phyloP scores from a whole-genome alignment of 2,888 invertebrate genomes.

The Ochlodes sylvanus region DNA sequence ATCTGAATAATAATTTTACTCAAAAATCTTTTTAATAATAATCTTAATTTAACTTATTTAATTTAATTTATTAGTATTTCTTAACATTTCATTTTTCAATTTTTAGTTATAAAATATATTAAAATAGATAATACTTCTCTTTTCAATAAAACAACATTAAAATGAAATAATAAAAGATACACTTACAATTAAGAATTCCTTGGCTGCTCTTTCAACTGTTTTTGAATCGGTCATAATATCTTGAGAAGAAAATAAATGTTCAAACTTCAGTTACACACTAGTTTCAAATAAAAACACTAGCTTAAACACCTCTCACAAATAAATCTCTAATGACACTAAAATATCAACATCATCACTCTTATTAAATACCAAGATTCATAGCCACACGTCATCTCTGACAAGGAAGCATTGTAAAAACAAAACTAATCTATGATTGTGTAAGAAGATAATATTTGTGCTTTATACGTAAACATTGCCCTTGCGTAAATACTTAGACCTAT shows the following conservation, averaged over 20 bases:
- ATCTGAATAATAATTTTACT: too few species aligned
- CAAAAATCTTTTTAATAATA: too few species aligned
- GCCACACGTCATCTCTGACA: constrained; percentile 17
- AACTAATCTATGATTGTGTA: not conserved
- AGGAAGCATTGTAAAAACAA: constrained; percentile 1
- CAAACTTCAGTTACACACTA: not conserved
- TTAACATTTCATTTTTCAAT: too few species aligned
- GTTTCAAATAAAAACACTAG: not conserved
- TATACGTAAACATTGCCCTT: constrained; percentile 6
- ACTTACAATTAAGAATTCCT: constrained; percentile 26
- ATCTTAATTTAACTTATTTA: too few species aligned
- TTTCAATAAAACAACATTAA: not conserved
- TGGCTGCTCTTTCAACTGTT: constrained; percentile 6
- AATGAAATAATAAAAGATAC: not conserved
- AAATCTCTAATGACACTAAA: constrained; percentile 5
- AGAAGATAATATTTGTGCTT: constrained; percentile 5
- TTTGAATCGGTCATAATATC: constrained; percentile 14
- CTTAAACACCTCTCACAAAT: constrained; percentile 6
- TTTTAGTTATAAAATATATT: too few species aligned
- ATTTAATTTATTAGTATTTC: too few species aligned
- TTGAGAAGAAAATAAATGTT: not conserved
- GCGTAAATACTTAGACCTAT: not conserved
- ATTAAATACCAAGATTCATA: constrained; percentile 23
- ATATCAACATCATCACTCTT: not conserved
- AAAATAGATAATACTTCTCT: too few species aligned